Evolutionary conservation across 2,113 vertebrate genomes (phyloP).

Genomic region (Pteropus alecto): DNA sequence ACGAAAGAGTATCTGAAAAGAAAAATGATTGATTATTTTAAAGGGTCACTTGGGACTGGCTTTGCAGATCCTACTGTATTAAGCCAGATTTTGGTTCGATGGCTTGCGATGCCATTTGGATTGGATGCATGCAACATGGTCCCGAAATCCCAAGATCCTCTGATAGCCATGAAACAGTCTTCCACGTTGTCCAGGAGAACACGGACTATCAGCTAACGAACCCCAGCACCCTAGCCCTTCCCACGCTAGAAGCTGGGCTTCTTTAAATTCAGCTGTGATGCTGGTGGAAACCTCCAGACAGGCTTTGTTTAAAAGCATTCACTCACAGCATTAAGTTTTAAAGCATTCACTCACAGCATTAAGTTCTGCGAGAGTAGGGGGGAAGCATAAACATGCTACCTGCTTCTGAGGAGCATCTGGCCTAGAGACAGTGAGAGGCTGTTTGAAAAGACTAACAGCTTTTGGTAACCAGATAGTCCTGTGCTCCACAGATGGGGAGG

Average conservation of each 20-base stretch:
- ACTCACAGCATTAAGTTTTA: neutral
- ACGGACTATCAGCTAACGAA: neutral
- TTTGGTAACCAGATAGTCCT: neutral
- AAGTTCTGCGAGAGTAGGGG: neutral
- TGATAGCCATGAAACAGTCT: conserved; percentile 54
- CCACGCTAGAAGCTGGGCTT: neutral
- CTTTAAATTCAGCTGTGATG: conserved; percentile 5
- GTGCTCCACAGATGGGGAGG: neutral
- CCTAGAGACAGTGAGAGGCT: neutral
- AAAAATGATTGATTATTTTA: conserved; percentile 66
- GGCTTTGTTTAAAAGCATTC: neutral
- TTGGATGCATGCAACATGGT: conserved; percentile 56
- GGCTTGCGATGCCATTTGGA: conserved; percentile 65
- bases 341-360: neutral
- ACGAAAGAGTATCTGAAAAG: conserved; percentile 62
- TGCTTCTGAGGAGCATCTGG: neutral
- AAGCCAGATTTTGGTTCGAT: conserved; percentile 71
- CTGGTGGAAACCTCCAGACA: neutral
- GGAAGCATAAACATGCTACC: too few relatives aligned
- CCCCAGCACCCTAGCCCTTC: neutral
- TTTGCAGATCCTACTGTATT: conserved; percentile 73
- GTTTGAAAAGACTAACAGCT: neutral
- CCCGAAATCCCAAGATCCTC: conserved; percentile 51
- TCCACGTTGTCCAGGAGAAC: neutral
- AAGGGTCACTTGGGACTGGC: conserved; percentile 73